Percentiles rank a stretch among this genome's conserved stretches.
phyloP scores from a whole-genome alignment of 2,113 vertebrate genomes.

The Manacus vitellinus region DNA sequence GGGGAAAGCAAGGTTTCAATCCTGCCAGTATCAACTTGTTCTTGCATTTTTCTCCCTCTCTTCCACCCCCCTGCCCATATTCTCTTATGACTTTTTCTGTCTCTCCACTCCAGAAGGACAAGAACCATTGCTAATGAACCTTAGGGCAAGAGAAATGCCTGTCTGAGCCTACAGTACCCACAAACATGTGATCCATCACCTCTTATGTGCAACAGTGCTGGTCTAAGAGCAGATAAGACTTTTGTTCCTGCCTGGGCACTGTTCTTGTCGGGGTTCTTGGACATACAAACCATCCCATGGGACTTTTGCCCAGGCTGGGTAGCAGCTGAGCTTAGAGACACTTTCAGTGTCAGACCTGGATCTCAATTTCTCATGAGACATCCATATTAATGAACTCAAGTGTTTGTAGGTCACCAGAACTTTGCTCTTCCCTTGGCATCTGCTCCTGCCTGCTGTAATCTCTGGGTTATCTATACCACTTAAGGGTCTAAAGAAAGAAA shows the following conservation, averaged over 20 bases:
- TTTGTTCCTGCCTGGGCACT: neutral
- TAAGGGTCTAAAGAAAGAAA: neutral
- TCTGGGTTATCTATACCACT: neutral
- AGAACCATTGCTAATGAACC: neutral
- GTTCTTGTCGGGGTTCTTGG: neutral
- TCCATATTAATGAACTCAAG: neutral
- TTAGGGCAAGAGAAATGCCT: neutral
- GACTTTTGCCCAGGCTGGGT: neutral
- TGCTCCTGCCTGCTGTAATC: neutral
- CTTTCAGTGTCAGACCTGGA: neutral
- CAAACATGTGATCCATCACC: neutral
- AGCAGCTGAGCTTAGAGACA: neutral
- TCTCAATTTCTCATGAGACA: neutral
- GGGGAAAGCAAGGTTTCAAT: neutral
- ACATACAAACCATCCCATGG: neutral
- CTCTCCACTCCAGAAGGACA: neutral
- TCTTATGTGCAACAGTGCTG: neutral
- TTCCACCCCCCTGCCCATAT: fast-evolving
- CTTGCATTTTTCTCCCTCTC: neutral
- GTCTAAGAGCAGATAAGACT: neutral
- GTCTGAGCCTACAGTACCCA: neutral
- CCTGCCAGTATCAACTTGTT: neutral
- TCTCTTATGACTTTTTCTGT: neutral
- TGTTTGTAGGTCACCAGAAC: neutral
- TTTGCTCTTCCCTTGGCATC: neutral